Percentiles rank a stretch among this genome's conserved stretches.
phyloP scores from a whole-genome alignment of 2,113 vertebrate species.

The Psilopogon haemacephalus region DNA sequence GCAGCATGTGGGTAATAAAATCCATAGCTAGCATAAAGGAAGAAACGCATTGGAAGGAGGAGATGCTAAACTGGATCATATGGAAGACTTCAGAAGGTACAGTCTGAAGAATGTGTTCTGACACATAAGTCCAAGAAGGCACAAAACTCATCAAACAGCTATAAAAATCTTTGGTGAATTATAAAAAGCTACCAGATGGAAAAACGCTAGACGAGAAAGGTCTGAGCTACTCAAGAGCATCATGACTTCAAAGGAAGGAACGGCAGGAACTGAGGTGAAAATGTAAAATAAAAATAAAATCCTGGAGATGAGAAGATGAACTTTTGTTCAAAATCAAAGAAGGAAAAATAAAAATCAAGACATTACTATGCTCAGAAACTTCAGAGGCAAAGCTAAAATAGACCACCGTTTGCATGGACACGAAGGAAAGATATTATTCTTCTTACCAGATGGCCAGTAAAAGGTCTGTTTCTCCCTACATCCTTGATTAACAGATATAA shows the following conservation, averaged over 20 bases:
- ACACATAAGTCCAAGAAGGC: background rate
- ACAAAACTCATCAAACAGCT: constrained; percentile 28
- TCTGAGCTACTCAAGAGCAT: background rate
- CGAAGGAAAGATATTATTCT: background rate
- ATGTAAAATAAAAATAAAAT: constrained; percentile 25
- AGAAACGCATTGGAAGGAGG: background rate
- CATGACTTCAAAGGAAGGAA: constrained; percentile 14
- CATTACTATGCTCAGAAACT: background rate
- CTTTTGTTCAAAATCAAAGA: background rate
- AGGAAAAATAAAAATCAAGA: background rate
- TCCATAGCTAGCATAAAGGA: background rate
- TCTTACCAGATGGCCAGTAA: constrained; percentile 25
- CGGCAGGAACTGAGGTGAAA: background rate
- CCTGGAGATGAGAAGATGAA: background rate
- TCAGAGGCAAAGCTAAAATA: constrained; percentile 13
- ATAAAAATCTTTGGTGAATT: constrained; percentile 36
- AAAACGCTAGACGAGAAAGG: constrained; percentile 37
- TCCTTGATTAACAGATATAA: background rate
- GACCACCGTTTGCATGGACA: background rate
- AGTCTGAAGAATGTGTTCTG: background rate
- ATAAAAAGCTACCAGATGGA: constrained; percentile 28
- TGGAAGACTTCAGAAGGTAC: background rate
- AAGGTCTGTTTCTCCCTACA: background rate
- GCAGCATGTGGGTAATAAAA: background rate
- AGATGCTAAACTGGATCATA: background rate